Evolutionary conservation across 2,113 vertebrate species (phyloP).

Genomic region (Xerus inauris): DNA sequence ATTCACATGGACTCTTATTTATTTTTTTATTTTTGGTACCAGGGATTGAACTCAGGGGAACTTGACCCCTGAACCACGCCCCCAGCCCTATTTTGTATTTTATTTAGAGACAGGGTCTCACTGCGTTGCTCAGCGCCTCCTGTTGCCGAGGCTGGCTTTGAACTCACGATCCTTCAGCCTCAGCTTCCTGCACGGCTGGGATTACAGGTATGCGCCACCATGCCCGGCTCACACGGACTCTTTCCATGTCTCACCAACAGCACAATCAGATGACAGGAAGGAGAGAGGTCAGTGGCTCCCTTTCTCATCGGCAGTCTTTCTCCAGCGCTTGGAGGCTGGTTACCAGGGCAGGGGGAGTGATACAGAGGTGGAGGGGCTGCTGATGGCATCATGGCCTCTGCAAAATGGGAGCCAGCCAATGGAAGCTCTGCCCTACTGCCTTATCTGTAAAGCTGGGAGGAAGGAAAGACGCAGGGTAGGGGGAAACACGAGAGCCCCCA

Average conservation of each 20-base stretch:
- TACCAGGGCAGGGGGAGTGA: background rate
- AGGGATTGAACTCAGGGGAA: too few species aligned
- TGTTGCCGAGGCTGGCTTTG: too few species aligned
- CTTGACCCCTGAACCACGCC: too few species aligned
- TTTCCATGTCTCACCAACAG: background rate
- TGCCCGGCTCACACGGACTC: accelerated
- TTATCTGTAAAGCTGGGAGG: background rate
- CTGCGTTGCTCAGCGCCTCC: too few species aligned
- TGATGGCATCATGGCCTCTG: background rate
- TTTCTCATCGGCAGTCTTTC: background rate
- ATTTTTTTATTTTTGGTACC: too few species aligned
- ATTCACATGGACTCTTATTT: accelerated
- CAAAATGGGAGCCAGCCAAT: accelerated
- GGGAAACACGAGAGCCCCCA: background rate
- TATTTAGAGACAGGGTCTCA: too few species aligned
- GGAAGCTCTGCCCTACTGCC: too few species aligned
- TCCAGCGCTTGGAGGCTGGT: accelerated
- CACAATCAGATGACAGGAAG: background rate
- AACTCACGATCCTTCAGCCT: too few species aligned
- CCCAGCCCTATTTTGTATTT: too few species aligned
- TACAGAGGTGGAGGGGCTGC: background rate
- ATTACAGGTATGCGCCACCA: too few species aligned
- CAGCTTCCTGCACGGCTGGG: too few species aligned
- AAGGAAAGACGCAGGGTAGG: background rate
- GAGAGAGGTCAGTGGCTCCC: background rate